These are phyloP conservation scores for Argyrosomus japonicus DNA, from an alignment of 2,113 vertebrate genomes.

Conservation along the genomic window DNA sequence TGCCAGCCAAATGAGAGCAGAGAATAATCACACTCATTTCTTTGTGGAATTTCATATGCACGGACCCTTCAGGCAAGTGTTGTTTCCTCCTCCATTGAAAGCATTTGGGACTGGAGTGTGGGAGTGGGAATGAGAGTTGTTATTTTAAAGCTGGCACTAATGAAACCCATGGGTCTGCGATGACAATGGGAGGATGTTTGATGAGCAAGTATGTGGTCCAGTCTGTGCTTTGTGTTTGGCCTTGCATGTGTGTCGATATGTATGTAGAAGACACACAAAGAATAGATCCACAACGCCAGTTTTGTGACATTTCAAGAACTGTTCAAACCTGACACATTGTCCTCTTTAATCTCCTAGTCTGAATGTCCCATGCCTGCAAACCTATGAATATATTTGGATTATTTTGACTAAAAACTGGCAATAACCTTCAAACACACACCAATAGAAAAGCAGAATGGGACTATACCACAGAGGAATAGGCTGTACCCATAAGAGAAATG, in stretches of 20 bases:
- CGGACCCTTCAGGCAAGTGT: conserved; percentile 64
- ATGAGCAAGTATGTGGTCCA: conserved; percentile 57
- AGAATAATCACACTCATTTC: conserved; percentile 16
- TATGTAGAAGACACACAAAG: background rate
- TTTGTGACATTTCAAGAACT: conserved; percentile 17
- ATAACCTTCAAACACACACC: background rate
- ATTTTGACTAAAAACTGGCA: conserved; percentile 1
- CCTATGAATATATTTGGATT: background rate
- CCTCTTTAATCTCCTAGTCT: background rate
- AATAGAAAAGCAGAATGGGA: background rate
- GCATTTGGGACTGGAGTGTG: conserved; percentile 70
- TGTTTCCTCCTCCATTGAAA: conserved; percentile 64
- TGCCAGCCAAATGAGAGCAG: conserved; percentile 21
- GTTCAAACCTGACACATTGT: conserved; percentile 24
- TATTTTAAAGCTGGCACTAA: conserved; percentile 78
- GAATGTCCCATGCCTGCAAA: background rate
- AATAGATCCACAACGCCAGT: background rate
- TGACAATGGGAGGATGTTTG: conserved; percentile 73
- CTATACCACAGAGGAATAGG: background rate
- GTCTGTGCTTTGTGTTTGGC: conserved; percentile 46
- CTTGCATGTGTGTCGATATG: conserved; percentile 2
- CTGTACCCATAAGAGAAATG: background rate
- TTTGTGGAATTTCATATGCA: conserved; percentile 52
- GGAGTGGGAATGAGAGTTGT: conserved; percentile 72
- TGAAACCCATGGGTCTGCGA: conserved; percentile 77